Conservation (phyloP, 2,113 vertebrate species). For the Indicator indicator region DNA sequence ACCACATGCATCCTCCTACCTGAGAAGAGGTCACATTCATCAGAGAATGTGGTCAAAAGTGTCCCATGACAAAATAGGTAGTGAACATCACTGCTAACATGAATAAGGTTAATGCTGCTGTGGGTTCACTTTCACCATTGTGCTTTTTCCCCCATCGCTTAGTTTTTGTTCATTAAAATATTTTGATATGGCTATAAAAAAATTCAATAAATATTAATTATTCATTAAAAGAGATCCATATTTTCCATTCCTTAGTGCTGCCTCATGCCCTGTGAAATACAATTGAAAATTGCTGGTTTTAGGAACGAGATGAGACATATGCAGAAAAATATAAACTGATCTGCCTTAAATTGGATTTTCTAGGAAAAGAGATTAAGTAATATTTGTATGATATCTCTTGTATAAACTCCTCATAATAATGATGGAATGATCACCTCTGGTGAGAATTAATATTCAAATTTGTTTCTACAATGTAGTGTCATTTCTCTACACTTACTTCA, state of each 20-base stretch:
- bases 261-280: neutral
- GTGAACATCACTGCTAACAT: neutral
- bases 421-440: neutral
- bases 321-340: neutral
- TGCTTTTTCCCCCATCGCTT: neutral
- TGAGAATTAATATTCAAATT: neutral
- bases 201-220: slow-evolving; percentile 17
- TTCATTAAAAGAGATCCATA: neutral
- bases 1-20: neutral
- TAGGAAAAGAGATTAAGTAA: neutral
- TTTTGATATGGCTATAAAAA: neutral
- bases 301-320: neutral
- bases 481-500: neutral
- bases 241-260: neutral
- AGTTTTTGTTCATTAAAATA: neutral
- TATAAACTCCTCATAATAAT: neutral
- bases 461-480: neutral
- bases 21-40: neutral
- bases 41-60: neutral
- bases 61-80: neutral
- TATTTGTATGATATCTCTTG: neutral
- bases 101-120: neutral
- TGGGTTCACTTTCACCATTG: neutral
- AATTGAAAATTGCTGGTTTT: neutral
- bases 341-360: neutral